phyloP scores from a whole-genome alignment of 2,797 vertebrate genomes.

The Acrocephalus scirpaceus region DNA sequence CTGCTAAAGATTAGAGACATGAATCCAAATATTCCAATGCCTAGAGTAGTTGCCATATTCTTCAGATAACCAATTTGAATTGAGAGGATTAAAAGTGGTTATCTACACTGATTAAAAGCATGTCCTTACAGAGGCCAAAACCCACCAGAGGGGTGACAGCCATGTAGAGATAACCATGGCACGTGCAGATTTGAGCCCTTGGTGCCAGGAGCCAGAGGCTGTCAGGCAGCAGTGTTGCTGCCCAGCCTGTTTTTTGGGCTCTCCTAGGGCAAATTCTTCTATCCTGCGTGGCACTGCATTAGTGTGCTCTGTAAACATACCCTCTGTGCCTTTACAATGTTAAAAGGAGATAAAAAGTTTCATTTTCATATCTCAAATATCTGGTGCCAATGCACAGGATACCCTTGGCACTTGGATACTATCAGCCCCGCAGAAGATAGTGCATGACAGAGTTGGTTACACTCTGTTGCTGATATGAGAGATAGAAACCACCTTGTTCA shows the following conservation, averaged over 20 bases:
- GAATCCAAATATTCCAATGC: not conserved
- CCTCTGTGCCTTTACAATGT: not conserved
- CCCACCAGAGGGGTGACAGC: not conserved
- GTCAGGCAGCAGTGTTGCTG: not conserved
- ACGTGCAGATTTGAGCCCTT: accelerated
- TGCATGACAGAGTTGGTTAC: not conserved
- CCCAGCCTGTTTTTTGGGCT: not conserved
- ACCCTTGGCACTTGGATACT: not conserved
- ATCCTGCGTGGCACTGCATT: accelerated
- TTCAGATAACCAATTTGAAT: not conserved
- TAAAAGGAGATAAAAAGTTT: not conserved
- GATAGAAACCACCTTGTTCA: not conserved
- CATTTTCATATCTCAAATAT: not conserved
- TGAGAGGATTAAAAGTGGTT: not conserved
- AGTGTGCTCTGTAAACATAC: not conserved
- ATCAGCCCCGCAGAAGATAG: not conserved
- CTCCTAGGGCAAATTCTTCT: not conserved
- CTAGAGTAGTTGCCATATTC: not conserved
- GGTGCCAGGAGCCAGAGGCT: not conserved
- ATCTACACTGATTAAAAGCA: not conserved
- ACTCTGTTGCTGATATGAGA: not conserved
- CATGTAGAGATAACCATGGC: accelerated
- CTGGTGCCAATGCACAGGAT: not conserved
- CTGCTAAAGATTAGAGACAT: not conserved
- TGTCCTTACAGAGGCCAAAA: not conserved